Base-by-base conservation (phyloP, 2,888 invertebrate species). In the Diarsia mendica region DNA sequence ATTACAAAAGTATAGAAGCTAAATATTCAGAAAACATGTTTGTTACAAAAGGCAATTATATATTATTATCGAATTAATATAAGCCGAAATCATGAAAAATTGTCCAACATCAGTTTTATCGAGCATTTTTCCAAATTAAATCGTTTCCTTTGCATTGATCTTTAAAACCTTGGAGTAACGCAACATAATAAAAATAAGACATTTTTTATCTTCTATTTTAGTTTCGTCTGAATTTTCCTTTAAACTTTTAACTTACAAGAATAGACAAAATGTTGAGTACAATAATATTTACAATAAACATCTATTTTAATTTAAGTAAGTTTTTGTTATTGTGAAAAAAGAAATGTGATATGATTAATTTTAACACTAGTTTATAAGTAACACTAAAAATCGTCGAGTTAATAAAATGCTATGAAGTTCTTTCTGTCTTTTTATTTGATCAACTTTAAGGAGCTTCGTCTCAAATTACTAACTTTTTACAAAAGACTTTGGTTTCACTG, bases 261-360 rank as follows among this genome's bases (percentile, higher is more conserved):
- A 58, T 51, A 28, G 61, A 73, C 66, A 76, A 75, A 66, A 74
- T 15, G 60, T 78, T 75, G 61, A 83, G 83, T 87, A 86, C 85
- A 87, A 85, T 73, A n/a, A n/a, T n/a, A n/a, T n/a, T n/a, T 85
- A 80, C 66, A 75, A 58, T 72, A 77, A 66, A 72, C 3, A 58
- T 63, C 18, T 64, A 53, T 71, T 64, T 73, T 70, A 67, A 63
- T 23, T 18, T 48, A n/a, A 51, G 49, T 80, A 70, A 49, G n/a
- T 72, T 68, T 72, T 68, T 71, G 48, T 80, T 74, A 72, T 69
- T 70, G 75, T 82, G 67, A 82, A 84, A 77, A 83, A 81, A 66
- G 80, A 87, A 88, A 87, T 89, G 89, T 89, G 89, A 88, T 88
- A 88, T 80, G 44, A 63, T 75, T 87, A 87, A 69, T 83, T 82